These are phyloP conservation scores for Dicentrarchus labrax DNA, from an alignment of 2,113 vertebrate species.

Conservation along the genomic window DNA sequence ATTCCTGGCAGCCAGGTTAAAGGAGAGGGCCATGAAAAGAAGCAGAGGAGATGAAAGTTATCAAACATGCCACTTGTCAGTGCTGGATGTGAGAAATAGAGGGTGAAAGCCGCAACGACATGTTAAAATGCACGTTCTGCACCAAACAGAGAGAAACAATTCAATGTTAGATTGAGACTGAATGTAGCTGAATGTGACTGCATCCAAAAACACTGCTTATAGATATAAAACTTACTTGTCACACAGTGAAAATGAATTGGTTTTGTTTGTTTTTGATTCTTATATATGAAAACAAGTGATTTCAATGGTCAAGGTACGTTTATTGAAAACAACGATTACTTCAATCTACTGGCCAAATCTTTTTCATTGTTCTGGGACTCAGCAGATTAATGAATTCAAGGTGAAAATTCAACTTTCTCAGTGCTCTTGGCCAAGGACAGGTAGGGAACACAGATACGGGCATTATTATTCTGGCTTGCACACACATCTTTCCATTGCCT, in stretches of 20 bases:
- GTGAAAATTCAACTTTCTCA: constrained; percentile 44
- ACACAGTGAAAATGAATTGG: background rate
- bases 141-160: constrained; percentile 5
- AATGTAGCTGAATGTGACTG: background rate
- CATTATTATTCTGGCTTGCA: constrained; percentile 41
- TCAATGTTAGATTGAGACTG: background rate
- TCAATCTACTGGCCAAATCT: background rate
- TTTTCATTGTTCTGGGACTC: constrained; percentile 5
- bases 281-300: background rate
- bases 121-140: constrained; percentile 32
- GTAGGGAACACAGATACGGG: constrained; percentile 19
- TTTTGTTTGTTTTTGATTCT: background rate
- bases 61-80: constrained; percentile 74
- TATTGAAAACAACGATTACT: background rate
- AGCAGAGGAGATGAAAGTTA: constrained; percentile 93
- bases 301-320: background rate
- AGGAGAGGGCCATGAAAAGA: constrained; percentile 92
- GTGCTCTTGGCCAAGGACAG: constrained; percentile 43
- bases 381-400: constrained; percentile 43
- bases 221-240: background rate
- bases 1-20: constrained; percentile 96
- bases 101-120: constrained; percentile 20
- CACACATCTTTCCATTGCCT: constrained; percentile 7
- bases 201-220: background rate
- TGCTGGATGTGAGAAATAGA: constrained; percentile 34